phyloP scores from a whole-genome alignment of 2,113 vertebrate genomes.

The Cyphomyrus discorhynchus region DNA sequence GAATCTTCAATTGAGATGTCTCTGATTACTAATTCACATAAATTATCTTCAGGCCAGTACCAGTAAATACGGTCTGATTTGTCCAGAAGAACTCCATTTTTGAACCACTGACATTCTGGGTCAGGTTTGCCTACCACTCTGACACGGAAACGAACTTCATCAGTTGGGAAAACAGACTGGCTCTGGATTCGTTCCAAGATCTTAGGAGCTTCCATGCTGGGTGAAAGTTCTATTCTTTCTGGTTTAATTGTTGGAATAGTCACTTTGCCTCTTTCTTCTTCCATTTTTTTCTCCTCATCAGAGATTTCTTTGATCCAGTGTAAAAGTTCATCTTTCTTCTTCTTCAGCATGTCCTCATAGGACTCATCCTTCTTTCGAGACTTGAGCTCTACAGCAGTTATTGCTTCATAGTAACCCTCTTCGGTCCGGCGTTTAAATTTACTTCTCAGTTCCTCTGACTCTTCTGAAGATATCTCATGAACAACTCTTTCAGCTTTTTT shows the following conservation, averaged over 20 bases:
- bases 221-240: constrained; percentile 80
- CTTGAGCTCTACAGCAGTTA: constrained; percentile 93
- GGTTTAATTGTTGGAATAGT: constrained; percentile 79
- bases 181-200: constrained; percentile 91
- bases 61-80: constrained; percentile 85
- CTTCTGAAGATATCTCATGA: constrained; percentile 81
- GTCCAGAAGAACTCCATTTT: constrained; percentile 85
- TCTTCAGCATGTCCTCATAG: constrained; percentile 88
- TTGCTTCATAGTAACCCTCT: constrained; percentile 95
- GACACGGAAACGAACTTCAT: constrained; percentile 81
- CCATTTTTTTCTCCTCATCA: constrained; percentile 82
- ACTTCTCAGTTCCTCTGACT: constrained; percentile 85
- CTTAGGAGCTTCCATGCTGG: constrained; percentile 95
- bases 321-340: constrained; percentile 91
- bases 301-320: constrained; percentile 81
- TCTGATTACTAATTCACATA: constrained; percentile 87
- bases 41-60: constrained; percentile 93
- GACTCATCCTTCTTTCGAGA: constrained; percentile 89
- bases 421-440: constrained; percentile 97
- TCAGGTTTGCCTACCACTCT: constrained; percentile 86
- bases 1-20: constrained; percentile 85
- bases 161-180: constrained; percentile 77
- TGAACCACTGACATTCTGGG: constrained; percentile 94
- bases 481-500: constrained; percentile 82
- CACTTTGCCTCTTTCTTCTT: constrained; percentile 72